Conservation (phyloP, 2,888 invertebrate genomes). For the Muscina levida region DNA sequence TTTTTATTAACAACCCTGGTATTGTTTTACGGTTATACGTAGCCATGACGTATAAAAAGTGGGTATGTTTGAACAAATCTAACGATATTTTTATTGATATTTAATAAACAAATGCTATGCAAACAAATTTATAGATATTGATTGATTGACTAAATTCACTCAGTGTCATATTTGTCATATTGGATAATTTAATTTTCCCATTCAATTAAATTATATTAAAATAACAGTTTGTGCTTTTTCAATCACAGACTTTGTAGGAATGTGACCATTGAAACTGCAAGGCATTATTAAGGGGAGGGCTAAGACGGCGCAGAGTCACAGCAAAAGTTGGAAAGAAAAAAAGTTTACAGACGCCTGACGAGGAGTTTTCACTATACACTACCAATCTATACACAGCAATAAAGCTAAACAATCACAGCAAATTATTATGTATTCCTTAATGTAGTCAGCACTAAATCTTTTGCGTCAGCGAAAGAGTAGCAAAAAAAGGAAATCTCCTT, state of each 20-base stretch:
- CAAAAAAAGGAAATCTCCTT: no score
- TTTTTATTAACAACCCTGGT: no score
- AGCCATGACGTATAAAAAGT: no score
- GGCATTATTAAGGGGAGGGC: no score
- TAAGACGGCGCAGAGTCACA: neutral
- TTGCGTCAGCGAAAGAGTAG: no score
- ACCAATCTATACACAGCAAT: slow-evolving; percentile 12
- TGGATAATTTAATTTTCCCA: slow-evolving; percentile 16
- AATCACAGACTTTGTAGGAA: neutral
- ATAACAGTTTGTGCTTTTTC: neutral
- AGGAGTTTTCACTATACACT: no score
- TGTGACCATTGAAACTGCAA: neutral
- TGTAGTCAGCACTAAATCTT: no score
- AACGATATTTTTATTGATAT: slow-evolving; percentile 36
- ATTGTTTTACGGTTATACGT: no score
- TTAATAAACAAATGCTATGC: slow-evolving; percentile 42
- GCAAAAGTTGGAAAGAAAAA: neutral
- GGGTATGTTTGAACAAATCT: neutral
- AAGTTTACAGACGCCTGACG: neutral
- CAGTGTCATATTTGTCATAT: slow-evolving; percentile 34
- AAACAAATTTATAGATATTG: slow-evolving; percentile 37
- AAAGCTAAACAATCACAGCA: slow-evolving; percentile 23
- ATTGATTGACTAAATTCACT: slow-evolving; percentile 46
- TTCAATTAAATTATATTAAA: slow-evolving; percentile 2
- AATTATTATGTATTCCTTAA: slow-evolving; percentile 17